phyloP scores from a whole-genome alignment of 2,113 vertebrate species.

The Pantherophis guttatus region DNA sequence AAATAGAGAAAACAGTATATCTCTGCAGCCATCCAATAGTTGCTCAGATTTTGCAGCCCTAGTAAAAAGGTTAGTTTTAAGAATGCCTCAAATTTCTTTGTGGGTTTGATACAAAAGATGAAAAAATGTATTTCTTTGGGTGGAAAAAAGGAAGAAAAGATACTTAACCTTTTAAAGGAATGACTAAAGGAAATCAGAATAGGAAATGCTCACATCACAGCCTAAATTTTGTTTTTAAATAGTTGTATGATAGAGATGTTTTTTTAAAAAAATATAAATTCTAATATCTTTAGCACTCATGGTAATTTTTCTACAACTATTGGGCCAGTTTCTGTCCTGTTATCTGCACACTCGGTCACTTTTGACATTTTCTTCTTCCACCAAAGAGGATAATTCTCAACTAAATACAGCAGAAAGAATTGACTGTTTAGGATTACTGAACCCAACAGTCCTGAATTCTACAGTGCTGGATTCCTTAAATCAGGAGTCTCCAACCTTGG shows the following conservation, averaged over 20 bases:
- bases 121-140: background rate
- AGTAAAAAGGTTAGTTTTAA: background rate
- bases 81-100: background rate
- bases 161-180: background rate
- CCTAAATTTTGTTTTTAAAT: background rate
- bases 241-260: background rate
- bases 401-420: background rate
- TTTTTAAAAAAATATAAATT: background rate
- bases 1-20: background rate
- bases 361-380: background rate
- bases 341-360: background rate
- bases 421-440: background rate
- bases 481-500: too few species aligned
- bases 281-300: background rate
- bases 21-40: background rate
- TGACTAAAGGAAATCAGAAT: background rate
- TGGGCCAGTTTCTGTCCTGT: background rate
- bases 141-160: background rate
- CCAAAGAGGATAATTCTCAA: background rate
- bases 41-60: background rate
- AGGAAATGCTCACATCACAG: background rate
- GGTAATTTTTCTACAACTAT: background rate
- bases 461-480: background rate
- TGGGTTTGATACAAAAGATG: background rate
- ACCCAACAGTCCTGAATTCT: background rate